Evolutionary conservation across 2,113 vertebrate species (phyloP).

Genomic region (Hippoglossus stenolepis): DNA sequence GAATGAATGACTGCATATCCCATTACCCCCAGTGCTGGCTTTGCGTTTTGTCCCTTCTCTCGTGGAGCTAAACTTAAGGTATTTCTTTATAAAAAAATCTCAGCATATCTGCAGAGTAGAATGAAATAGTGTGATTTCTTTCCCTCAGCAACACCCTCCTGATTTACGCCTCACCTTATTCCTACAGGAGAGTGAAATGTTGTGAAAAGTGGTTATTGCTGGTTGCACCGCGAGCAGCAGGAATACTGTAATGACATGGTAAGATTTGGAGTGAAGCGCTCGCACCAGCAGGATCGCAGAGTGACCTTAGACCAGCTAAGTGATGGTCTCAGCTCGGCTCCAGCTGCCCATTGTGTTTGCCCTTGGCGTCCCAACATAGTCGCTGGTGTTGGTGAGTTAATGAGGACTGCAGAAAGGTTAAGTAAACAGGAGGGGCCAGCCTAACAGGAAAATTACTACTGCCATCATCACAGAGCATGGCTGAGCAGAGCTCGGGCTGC

Average conservation of each 20-base stretch:
- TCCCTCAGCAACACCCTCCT: slow-evolving; percentile 33
- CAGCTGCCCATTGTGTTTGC: slow-evolving; percentile 80
- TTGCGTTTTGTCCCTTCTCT: slow-evolving; percentile 72
- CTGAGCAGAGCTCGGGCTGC: slow-evolving; percentile 59
- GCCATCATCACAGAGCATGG: slow-evolving; percentile 68
- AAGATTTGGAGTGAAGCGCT: slow-evolving; percentile 57
- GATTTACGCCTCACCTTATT: slow-evolving; percentile 38
- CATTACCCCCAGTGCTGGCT: slow-evolving; percentile 75
- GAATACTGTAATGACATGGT: slow-evolving; percentile 73
- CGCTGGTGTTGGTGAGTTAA: slow-evolving; percentile 78
- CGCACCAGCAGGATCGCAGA: slow-evolving; percentile 60
- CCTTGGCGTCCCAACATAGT: slow-evolving; percentile 79
- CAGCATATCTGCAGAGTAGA: slow-evolving; percentile 42
- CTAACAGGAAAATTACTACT: slow-evolving; percentile 79
- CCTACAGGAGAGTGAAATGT: slow-evolving; percentile 52
- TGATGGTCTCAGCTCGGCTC: slow-evolving; percentile 73
- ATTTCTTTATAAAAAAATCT: slow-evolving; percentile 44
- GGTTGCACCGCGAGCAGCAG: slow-evolving; percentile 52
- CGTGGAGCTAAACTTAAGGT: slow-evolving; percentile 60
- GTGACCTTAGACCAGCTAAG: slow-evolving; percentile 72
- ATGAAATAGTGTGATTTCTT: slow-evolving; percentile 41
- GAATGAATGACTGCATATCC: slow-evolving; percentile 79
- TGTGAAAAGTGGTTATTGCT: slow-evolving; percentile 50
- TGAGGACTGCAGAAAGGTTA: slow-evolving; percentile 85
- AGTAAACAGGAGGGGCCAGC: slow-evolving; percentile 82